Evolutionary conservation across 2,113 vertebrate species (phyloP).

Genomic region (Nematolebias whitei): DNA sequence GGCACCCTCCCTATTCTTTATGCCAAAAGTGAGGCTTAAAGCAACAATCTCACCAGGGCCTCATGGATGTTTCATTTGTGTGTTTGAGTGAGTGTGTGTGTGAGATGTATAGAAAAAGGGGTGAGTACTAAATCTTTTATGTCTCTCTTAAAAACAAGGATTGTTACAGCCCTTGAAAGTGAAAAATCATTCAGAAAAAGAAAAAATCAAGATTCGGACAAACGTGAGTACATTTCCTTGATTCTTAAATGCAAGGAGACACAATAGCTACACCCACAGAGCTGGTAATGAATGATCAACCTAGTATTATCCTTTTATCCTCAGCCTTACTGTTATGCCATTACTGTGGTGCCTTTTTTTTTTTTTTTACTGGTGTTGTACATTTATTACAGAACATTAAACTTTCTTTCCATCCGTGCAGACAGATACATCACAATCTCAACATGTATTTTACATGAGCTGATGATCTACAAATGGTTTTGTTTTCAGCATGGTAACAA

Average conservation of each 20-base stretch:
- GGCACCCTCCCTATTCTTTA: slow-evolving; percentile 18
- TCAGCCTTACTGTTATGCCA: slow-evolving; percentile 33
- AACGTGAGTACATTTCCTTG: slow-evolving; percentile 16
- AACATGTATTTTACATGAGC: slow-evolving; percentile 5
- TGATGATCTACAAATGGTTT: slow-evolving; percentile 32
- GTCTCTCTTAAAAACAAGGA: slow-evolving; percentile 16
- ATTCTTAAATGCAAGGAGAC: slow-evolving; percentile 7
- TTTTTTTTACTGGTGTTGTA: slow-evolving; percentile 16
- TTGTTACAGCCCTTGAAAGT: slow-evolving; percentile 18
- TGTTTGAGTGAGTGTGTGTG: neutral
- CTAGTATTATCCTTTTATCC: slow-evolving; percentile 46
- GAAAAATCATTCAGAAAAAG: neutral
- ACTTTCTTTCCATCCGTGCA: neutral
- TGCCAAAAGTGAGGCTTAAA: slow-evolving; percentile 19
- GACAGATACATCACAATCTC: neutral
- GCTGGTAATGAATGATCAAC: slow-evolving; percentile 46
- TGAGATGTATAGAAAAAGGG: slow-evolving; percentile 15
- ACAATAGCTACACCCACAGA: slow-evolving; percentile 29
- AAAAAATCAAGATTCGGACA: slow-evolving; percentile 15
- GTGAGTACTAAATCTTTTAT: slow-evolving; percentile 22
- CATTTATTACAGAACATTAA: slow-evolving; percentile 7
- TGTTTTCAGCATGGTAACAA: slow-evolving; percentile 37
- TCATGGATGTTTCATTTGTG: slow-evolving; percentile 14
- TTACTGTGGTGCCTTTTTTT: slow-evolving; percentile 15
- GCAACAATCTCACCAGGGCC: slow-evolving; percentile 21